Conservation (phyloP, 2,888 invertebrate species). For the Keiferia lycopersicella region DNA sequence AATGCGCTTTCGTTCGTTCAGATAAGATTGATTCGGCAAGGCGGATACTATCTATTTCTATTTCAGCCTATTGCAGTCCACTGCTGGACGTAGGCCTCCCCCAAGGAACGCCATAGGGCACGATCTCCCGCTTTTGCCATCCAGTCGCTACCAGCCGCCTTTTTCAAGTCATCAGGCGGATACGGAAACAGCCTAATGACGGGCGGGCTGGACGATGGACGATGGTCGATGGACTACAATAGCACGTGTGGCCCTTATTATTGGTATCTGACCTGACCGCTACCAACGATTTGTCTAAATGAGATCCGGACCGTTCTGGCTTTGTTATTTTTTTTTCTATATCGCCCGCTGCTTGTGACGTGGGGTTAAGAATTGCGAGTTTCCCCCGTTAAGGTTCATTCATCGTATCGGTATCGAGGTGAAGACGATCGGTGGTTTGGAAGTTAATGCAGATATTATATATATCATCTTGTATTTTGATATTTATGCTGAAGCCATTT, state of each 20-base stretch:
- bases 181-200: constrained; percentile 78
- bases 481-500: background rate
- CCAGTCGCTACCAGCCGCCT: too few relatives aligned
- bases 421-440: constrained; percentile 6
- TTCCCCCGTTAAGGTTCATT: constrained; percentile 31
- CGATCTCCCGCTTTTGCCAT: too few relatives aligned
- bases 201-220: constrained; percentile 58
- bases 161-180: too few relatives aligned
- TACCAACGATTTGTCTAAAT: constrained; percentile 80
- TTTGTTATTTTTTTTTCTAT: constrained; percentile 67
- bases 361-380: constrained; percentile 36
- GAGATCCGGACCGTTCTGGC: constrained; percentile 75
- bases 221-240: constrained; percentile 60
- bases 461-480: background rate
- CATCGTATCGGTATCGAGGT: constrained; percentile 10
- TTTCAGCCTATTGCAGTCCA: too few relatives aligned
- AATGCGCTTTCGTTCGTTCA: constrained; percentile 44
- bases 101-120: too few relatives aligned
- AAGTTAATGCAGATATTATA: background rate
- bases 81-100: too few relatives aligned
- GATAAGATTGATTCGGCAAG: constrained; percentile 46
- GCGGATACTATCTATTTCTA: too few relatives aligned
- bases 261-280: constrained; percentile 79
- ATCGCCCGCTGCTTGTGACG: constrained; percentile 42
- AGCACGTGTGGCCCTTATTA: constrained; percentile 77